Evolutionary conservation across 2,113 vertebrate genomes (phyloP).

Genomic region (Sander vitreus): DNA sequence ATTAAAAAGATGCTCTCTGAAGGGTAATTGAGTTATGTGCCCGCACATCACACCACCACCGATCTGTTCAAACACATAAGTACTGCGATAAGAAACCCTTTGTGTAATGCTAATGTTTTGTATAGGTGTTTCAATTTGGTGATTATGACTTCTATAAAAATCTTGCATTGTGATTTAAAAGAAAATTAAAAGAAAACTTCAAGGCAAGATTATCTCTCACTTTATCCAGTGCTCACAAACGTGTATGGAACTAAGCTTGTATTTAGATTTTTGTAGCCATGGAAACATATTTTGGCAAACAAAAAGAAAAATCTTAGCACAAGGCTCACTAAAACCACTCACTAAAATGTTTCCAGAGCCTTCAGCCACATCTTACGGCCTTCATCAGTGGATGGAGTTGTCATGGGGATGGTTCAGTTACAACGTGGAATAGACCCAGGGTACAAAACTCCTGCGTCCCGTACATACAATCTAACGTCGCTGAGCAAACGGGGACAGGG

Average conservation of each 20-base stretch:
- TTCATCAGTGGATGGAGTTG: background rate
- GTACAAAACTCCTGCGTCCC: too few relatives aligned
- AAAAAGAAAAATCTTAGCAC: background rate
- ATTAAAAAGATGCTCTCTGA: conserved; percentile 98
- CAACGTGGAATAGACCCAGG: background rate
- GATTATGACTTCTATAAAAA: conserved; percentile 4
- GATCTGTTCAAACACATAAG: background rate
- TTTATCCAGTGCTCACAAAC: background rate
- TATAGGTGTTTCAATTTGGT: background rate
- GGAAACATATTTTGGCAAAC: background rate
- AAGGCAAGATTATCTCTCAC: background rate
- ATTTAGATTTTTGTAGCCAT: background rate
- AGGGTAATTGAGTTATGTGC: conserved; percentile 81
- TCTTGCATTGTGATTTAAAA: background rate
- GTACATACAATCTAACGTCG: too few relatives aligned
- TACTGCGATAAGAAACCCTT: background rate
- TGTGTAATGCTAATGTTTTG: conserved; percentile 4
- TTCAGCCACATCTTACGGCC: background rate
- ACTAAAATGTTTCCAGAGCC: background rate
- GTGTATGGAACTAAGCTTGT: background rate
- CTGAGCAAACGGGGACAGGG: too few relatives aligned
- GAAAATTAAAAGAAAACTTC: background rate
- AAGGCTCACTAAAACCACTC: background rate
- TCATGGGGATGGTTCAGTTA: background rate
- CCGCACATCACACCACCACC: background rate